Base-by-base conservation (phyloP, 2,113 vertebrate species). In the Cygnus atratus region DNA sequence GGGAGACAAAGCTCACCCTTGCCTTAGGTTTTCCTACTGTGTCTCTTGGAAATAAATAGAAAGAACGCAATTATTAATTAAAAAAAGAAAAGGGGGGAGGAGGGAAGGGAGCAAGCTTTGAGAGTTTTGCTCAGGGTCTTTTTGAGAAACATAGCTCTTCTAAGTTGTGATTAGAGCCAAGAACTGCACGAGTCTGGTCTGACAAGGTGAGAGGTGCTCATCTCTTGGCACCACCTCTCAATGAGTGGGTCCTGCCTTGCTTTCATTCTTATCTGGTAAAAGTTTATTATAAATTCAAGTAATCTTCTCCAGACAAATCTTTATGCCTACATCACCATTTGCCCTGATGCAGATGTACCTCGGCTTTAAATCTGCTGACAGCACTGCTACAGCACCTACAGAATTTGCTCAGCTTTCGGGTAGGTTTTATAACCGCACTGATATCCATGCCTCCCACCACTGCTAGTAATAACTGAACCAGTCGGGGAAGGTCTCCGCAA, bases 391-490 rank as follows among this genome's bases (percentile, higher is more conserved):
- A 87, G 96, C 94, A 96, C 89, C 89, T 96, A 93, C 87, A 79
- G 89, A 84, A 91, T 92, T 92, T 84, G 84, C 87, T 92, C 87
- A 84, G 95, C 77, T 95, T 96, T 95, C 62, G 73, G 89, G 81
- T 89, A 95, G 84, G 84, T 95, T 95, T 93, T 96, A 95, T 91
- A 95, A 96, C 71, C 62, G 77, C 11, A 2, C 94, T 93, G 91
- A 81, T 95, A 93, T 76, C 95, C 46, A 84, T 89, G 87, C 94
- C 95, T 97, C 95, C 94, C 94, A 97, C 96, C 81, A 91, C 78
- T 68, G 74, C 93, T 90, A 83, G 96, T 76, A 96, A 97, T 95
- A 97, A 96, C 84, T 88, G 87, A 95, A 95, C 84, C 75, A 95
- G 94, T 83, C 71, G 72, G 75, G 70, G 87, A 95, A 97, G 95